These are phyloP conservation scores for Hiodon tergisus DNA, from an alignment of 2,113 vertebrate genomes.

Conservation along the genomic window DNA sequence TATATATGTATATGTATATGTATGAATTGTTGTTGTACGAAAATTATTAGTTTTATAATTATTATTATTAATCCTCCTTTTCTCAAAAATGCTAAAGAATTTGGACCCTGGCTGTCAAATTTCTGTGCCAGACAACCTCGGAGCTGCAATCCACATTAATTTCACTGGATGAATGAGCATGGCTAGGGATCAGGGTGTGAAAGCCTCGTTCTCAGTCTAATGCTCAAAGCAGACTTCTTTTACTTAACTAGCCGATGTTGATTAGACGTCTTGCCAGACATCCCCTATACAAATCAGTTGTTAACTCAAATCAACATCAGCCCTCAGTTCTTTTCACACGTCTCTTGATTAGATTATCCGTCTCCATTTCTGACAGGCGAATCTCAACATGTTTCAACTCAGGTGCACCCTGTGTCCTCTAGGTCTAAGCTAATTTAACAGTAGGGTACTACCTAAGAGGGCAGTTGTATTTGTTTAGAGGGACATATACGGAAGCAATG, in stretches of 20 bases:
- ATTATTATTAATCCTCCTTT: no score
- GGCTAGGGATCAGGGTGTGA: constrained; percentile 56
- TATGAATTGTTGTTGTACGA: no score
- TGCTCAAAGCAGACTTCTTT: constrained; percentile 62
- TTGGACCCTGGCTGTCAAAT: constrained; percentile 43
- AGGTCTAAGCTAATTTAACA: constrained; percentile 40
- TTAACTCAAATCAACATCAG: constrained; percentile 68
- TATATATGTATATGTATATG: no score
- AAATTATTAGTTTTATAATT: no score
- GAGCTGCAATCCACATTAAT: constrained; percentile 61
- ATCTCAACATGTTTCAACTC: constrained; percentile 45
- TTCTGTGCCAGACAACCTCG: constrained; percentile 51
- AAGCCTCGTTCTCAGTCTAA: constrained; percentile 51
- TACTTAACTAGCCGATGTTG: constrained; percentile 58
- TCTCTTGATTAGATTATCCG: constrained; percentile 68
- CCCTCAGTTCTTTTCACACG: constrained; percentile 63
- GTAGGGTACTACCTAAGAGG: constrained; percentile 44
- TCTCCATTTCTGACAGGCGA: constrained; percentile 27
- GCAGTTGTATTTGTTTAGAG: constrained; percentile 50
- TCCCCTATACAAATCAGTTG: constrained; percentile 64
- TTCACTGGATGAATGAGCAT: constrained; percentile 42
- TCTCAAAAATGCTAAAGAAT: no score
- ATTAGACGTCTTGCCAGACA: constrained; percentile 67
- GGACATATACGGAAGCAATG: constrained; percentile 54
- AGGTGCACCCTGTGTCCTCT: constrained; percentile 20